Conservation (phyloP, 1,140 invertebrate species). For the Cotesia chilonis region DNA sequence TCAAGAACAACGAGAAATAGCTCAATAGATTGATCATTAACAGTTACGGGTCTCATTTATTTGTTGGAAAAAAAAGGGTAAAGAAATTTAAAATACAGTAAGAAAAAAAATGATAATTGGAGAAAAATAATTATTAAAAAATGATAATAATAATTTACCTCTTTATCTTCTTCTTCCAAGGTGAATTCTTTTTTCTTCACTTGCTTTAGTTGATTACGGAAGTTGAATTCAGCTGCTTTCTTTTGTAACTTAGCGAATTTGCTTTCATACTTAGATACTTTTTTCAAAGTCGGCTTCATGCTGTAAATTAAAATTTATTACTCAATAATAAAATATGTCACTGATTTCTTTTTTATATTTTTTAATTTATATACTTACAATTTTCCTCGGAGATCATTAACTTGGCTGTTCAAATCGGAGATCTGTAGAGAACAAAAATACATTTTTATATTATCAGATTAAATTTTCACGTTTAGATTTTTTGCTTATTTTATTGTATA, state of each 20-base stretch:
- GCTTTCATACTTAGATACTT: conserved; percentile 99
- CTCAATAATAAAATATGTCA: neutral
- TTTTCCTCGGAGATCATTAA: conserved; percentile 99
- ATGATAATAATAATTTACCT: conserved; percentile 70
- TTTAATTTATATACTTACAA: conserved; percentile 83
- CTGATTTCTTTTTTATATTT: neutral
- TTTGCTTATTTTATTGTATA: neutral
- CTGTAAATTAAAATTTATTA: conserved; percentile 59
- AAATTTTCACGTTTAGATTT: neutral
- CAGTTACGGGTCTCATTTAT: neutral
- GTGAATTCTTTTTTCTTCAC: conserved; percentile 99
- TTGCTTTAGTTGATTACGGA: conserved; percentile 98
- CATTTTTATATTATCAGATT: neutral
- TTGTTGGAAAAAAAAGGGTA: neutral
- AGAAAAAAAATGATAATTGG: neutral
- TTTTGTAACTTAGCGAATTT: conserved; percentile 98
- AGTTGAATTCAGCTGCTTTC: conserved; percentile 97
- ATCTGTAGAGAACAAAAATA: conserved; percentile 74
- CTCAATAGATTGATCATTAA: conserved; percentile 18
- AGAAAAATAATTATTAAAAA: conserved; percentile 26
- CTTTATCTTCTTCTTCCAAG: conserved; percentile 96
- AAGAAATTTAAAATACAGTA: neutral
- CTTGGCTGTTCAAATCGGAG: conserved; percentile 98
- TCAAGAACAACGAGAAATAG: conserved; percentile 63
- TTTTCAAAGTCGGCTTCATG: conserved; percentile 98